phyloP scores from a whole-genome alignment of 2,888 invertebrate genomes.

The Carpatolechia fugitivella region DNA sequence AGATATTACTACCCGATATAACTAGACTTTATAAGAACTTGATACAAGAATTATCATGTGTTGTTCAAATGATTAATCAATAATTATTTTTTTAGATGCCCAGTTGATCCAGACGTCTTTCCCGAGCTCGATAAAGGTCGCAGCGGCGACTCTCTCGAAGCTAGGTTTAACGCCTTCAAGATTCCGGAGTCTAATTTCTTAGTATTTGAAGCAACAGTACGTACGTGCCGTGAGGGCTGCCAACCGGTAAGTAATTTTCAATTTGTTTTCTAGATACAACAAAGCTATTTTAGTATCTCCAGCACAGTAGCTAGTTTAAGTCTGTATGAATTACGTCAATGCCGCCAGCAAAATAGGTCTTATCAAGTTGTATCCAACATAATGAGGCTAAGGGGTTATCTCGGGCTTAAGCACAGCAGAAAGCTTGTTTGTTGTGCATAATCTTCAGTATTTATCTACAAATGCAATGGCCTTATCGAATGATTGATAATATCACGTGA shows the following conservation, averaged over 20 bases:
- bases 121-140: constrained; percentile 92
- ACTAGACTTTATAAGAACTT: too few relatives aligned
- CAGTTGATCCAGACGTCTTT: constrained; percentile 94
- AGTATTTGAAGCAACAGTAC: constrained; percentile 94
- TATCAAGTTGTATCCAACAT: constrained; percentile 37
- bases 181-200: constrained; percentile 96
- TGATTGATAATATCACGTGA: constrained; percentile 11
- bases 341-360: constrained; percentile 33
- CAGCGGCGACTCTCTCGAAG: constrained; percentile 92
- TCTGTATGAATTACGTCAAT: constrained; percentile 46
- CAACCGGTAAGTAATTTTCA: constrained; percentile 81
- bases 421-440: constrained; percentile 24
- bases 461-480: constrained; percentile 32
- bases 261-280: constrained; percentile 9
- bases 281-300: constrained; percentile 7
- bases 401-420: not conserved
- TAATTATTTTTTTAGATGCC: constrained; percentile 88
- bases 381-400: constrained; percentile 40
- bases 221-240: constrained; percentile 93
- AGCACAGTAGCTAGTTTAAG: constrained; percentile 8
- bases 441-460: not conserved
- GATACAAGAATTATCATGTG: too few relatives aligned
- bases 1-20: too few relatives aligned
- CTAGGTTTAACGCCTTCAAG: constrained; percentile 95
- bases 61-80: too few relatives aligned